Percentiles rank a stretch among this genome's conserved stretches.
phyloP scores from a whole-genome alignment of 2,888 invertebrate species.

The Adela reaumurella region DNA sequence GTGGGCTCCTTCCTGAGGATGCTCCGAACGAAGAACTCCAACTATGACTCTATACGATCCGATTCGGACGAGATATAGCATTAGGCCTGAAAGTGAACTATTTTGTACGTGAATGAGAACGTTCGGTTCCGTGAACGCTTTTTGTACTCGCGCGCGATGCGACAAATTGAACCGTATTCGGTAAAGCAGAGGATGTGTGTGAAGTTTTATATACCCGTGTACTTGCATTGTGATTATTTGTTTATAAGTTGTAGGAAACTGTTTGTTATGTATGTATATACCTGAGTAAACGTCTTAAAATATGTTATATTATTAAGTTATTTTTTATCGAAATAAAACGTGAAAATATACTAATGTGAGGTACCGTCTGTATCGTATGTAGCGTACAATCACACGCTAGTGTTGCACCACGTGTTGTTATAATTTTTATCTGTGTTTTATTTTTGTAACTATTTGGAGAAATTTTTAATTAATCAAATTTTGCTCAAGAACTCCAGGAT shows the following conservation, averaged over 20 bases:
- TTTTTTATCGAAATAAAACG: too few relatives aligned
- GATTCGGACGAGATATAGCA: conserved; percentile 54
- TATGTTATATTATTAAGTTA: too few relatives aligned
- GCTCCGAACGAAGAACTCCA: conserved; percentile 70
- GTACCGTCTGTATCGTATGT: too few relatives aligned
- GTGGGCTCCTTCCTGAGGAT: conserved; percentile 72
- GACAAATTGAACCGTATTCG: background rate
- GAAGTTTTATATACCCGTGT: background rate
- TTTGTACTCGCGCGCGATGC: background rate
- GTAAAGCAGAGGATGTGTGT: background rate
- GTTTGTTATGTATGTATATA: too few relatives aligned
- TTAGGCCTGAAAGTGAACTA: conserved; percentile 5
- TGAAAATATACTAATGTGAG: too few relatives aligned
- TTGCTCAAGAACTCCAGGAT: too few relatives aligned
- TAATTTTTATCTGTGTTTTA: too few relatives aligned
- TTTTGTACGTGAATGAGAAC: background rate
- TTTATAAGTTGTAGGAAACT: background rate
- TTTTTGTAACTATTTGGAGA: too few relatives aligned
- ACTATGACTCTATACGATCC: conserved; percentile 70
- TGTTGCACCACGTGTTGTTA: too few relatives aligned
- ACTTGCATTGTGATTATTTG: background rate
- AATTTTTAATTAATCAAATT: too few relatives aligned
- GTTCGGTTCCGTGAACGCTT: background rate
- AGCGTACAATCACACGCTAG: too few relatives aligned
- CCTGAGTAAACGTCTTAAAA: too few relatives aligned